Evolutionary conservation across 2,113 vertebrate species (phyloP).

Genomic region (Leiothrix lutea): DNA sequence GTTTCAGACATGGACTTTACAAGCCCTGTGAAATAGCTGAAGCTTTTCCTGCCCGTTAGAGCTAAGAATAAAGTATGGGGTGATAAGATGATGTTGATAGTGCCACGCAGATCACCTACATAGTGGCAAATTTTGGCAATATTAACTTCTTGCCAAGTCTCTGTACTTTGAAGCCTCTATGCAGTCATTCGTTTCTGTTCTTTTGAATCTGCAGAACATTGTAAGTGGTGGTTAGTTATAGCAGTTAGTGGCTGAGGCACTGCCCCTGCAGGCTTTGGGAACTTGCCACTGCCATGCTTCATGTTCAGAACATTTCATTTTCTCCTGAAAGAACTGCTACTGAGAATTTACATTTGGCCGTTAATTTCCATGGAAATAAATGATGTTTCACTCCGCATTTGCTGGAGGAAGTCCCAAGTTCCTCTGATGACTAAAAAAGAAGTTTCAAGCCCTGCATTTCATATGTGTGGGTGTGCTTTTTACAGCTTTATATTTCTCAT

Average conservation of each 20-base stretch:
- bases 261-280: background rate
- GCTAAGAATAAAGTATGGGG: background rate
- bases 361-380: slow-evolving; percentile 39
- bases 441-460: background rate
- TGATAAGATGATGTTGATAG: background rate
- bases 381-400: background rate
- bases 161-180: background rate
- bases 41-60: background rate
- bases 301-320: background rate
- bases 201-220: background rate
- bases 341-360: background rate
- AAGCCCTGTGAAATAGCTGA: background rate
- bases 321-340: background rate
- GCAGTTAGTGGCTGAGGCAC: background rate
- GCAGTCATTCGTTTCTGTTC: background rate
- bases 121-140: background rate
- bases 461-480: slow-evolving; percentile 2
- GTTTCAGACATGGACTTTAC: background rate
- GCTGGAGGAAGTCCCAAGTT: slow-evolving; percentile 8
- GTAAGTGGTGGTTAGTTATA: background rate
- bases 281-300: background rate
- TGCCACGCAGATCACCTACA: rapidly evolving
- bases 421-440: slow-evolving; percentile 31
- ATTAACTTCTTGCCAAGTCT: background rate
- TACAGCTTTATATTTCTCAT: background rate